Percentiles rank a stretch among this genome's conserved stretches.
phyloP scores from a whole-genome alignment of 2,888 invertebrate genomes.

The Phyto melanocephala region DNA sequence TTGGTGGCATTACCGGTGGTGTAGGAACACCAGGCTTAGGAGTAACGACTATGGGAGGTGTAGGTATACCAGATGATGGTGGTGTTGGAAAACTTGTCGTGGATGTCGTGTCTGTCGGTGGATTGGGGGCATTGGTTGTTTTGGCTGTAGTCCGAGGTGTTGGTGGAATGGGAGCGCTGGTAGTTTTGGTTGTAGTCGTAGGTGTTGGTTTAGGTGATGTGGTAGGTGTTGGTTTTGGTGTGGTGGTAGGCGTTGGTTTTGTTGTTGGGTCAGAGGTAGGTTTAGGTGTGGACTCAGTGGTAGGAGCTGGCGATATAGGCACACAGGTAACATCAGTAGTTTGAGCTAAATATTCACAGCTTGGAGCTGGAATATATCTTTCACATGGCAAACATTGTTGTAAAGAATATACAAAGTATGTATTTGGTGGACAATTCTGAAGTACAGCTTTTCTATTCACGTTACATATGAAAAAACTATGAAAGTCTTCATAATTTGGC shows the following conservation, averaged over 20 bases:
- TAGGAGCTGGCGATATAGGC: slow-evolving; percentile 9
- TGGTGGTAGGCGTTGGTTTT: slow-evolving; percentile 3
- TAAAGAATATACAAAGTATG: slow-evolving; percentile 69
- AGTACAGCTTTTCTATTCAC: not conserved
- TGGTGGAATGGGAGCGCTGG: slow-evolving; percentile 4
- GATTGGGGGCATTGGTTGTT: not conserved
- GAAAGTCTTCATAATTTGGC: slow-evolving; percentile 68
- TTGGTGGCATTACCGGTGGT: slow-evolving; percentile 65
- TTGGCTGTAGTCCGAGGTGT: not conserved
- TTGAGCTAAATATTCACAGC: slow-evolving; percentile 61
- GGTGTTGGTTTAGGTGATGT: slow-evolving; percentile 26
- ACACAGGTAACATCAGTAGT: slow-evolving; percentile 23
- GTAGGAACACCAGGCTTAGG: slow-evolving; percentile 56
- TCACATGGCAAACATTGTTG: slow-evolving; percentile 70
- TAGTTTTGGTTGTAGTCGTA: slow-evolving; percentile 20
- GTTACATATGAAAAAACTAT: slow-evolving; percentile 67
- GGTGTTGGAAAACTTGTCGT: not conserved
- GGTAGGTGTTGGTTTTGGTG: not conserved
- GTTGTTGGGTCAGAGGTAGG: not conserved
- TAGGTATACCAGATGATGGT: slow-evolving; percentile 51
- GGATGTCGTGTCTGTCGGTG: slow-evolving; percentile 3
- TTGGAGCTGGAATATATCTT: slow-evolving; percentile 68
- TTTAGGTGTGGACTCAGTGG: not conserved
- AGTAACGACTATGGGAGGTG: slow-evolving; percentile 68
- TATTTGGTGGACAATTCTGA: slow-evolving; percentile 59